Base-by-base conservation (phyloP, 2,113 vertebrate species). In the Psephotus haematonotus region DNA sequence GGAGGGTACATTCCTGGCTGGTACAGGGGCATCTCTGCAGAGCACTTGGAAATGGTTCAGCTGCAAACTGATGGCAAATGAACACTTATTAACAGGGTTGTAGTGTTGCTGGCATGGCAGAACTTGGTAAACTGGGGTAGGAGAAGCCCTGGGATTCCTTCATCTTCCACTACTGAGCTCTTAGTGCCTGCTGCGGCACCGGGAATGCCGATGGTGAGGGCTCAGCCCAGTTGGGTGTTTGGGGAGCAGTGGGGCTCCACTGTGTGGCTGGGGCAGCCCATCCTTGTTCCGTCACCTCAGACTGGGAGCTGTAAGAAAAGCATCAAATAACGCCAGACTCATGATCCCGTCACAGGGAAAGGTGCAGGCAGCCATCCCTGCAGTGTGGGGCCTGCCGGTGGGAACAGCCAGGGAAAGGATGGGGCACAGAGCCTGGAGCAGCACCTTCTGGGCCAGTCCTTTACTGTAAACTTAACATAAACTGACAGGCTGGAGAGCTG, bases 131-230 rank as follows among this genome's bases (percentile, higher is more conserved):
- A 17, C 28, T 6, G 18, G 47, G 47, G 14, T 18, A 35, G 3
- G 37, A 27, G 39, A 17, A 23, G 23, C 16, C 19, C 27, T 10
- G 16, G 59, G 7, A 10, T 13, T 31, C 49, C 49, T 49, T 29
- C 17, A 1, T 71, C 37, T 57, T 19, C 67, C 50, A 4, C 12
- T 50, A 37, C 29, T 49, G 8, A 55, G 41, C 35, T 35, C 64
- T 31, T 11, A 3, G 9, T 11, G 46, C 46, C 70, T 9, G 17
- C 27, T 17, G 65, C 22, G 4, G 25, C 1, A n/a, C 10, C 1
- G 1, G 59, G 16, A 57, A 64, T 6, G 29, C 35, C 3, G 17
- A 17, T 0, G 2, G 33, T 1, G 6, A 62, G 44, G 44, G 35
- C 39, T 39, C 49, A 33, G 37, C 41, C 39, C 7, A 4, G 27